Percentiles rank a stretch among this genome's conserved stretches.
These are phyloP conservation scores for Coracopsis vasa DNA, from an alignment of 2,113 vertebrate species.

Conservation along the genomic window DNA sequence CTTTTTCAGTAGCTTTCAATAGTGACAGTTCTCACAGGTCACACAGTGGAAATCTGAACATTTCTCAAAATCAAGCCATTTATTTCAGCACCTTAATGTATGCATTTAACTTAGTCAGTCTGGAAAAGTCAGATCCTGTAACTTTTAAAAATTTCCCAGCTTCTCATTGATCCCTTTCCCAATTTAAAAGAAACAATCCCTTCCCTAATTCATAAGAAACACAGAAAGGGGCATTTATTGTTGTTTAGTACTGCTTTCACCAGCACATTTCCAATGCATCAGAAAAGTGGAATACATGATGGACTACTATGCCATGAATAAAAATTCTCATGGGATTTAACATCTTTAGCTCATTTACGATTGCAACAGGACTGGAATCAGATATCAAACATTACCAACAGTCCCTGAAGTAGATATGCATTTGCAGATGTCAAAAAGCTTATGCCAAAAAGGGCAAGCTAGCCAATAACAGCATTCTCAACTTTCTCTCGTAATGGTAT, in stretches of 20 bases:
- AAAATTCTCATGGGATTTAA: neutral
- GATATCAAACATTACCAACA: neutral
- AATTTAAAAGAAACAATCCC: neutral
- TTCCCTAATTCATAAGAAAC: neutral
- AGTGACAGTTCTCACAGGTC: neutral
- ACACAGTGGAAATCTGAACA: neutral
- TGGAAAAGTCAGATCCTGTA: neutral
- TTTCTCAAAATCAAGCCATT: neutral
- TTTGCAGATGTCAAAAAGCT: conserved; percentile 15
- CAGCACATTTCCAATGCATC: neutral
- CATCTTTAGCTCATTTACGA: neutral
- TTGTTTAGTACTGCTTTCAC: neutral
- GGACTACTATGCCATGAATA: neutral
- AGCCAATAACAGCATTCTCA: neutral
- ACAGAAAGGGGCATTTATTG: neutral
- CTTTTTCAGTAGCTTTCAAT: neutral
- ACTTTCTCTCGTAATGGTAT: neutral
- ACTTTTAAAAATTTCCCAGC: neutral
- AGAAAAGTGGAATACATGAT: neutral
- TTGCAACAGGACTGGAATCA: neutral
- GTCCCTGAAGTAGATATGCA: neutral
- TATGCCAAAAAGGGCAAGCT: neutral
- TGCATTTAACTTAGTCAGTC: neutral
- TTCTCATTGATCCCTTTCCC: neutral
- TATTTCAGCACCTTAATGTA: neutral